These are phyloP conservation scores for Oceanites oceanicus DNA, from an alignment of 2,113 vertebrate genomes.

Conservation along the genomic window DNA sequence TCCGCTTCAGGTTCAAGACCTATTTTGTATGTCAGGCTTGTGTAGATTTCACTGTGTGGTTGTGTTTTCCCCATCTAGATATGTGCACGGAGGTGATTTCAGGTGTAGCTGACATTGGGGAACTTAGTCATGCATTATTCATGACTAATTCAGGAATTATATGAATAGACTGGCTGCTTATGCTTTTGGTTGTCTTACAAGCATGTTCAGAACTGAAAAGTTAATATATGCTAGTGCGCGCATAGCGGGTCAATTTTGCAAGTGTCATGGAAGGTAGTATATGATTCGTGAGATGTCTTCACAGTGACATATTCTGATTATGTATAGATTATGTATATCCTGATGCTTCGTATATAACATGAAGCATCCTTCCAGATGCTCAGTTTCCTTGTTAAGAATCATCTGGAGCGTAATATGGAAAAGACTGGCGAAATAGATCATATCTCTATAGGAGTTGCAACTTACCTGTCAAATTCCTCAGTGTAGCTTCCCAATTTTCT, in stretches of 20 bases:
- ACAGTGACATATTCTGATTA: neutral
- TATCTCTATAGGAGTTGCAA: neutral
- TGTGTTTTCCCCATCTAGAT: neutral
- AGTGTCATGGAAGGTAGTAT: neutral
- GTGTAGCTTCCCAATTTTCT: neutral
- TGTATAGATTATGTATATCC: neutral
- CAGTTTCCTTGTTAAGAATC: neutral
- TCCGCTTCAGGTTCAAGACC: neutral
- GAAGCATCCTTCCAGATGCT: neutral
- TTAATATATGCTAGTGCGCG: neutral
- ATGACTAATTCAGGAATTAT: neutral
- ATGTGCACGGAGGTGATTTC: neutral
- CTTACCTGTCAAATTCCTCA: neutral
- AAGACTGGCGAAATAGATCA: neutral
- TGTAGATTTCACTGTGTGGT: neutral
- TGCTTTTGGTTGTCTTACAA: neutral
- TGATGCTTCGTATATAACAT: rapidly evolving
- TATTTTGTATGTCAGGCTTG: neutral
- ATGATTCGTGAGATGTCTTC: neutral
- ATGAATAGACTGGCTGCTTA: neutral
- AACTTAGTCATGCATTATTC: neutral
- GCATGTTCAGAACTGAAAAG: neutral
- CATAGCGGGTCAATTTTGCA: neutral
- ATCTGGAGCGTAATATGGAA: neutral
- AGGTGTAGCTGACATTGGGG: neutral